These are phyloP conservation scores for Montipora efflorescens DNA, from an alignment of 64 coral and sea anemone species.

Conservation along the genomic window DNA sequence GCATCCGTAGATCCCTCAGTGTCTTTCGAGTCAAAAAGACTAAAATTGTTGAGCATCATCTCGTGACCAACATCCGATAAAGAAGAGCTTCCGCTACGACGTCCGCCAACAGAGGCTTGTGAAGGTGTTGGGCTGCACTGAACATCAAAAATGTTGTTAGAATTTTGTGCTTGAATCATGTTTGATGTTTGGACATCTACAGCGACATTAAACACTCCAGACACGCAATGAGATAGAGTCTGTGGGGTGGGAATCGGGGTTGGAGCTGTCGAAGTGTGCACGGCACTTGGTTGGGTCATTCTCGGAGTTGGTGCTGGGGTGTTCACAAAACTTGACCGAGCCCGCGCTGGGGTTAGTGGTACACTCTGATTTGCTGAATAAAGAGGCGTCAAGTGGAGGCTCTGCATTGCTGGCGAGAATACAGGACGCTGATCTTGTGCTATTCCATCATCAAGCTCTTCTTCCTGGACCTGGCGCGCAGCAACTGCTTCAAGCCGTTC, in stretches of 20 bases:
- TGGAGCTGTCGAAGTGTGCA: slow-evolving; percentile 15
- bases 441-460: neutral
- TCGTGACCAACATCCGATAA: slow-evolving; percentile 1
- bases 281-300: slow-evolving; percentile 3
- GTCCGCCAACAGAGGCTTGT: neutral
- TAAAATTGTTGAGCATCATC: too few relatives aligned
- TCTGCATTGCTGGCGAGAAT: slow-evolving; percentile 44
- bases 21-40: neutral
- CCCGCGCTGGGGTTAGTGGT: slow-evolving; percentile 38
- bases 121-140: neutral
- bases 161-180: neutral
- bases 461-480: slow-evolving; percentile 50
- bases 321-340: slow-evolving; percentile 27
- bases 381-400: slow-evolving; percentile 13
- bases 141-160: neutral
- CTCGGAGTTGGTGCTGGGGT: slow-evolving; percentile 12
- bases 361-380: slow-evolving; percentile 45
- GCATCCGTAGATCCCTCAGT: neutral
- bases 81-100: slow-evolving; percentile 21
- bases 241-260: slow-evolving; percentile 1
- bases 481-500: slow-evolving; percentile 66
- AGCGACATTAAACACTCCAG: neutral
- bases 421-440: neutral
- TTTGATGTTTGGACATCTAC: neutral
- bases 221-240: neutral